These are phyloP conservation scores for Frieseomelitta varia DNA, from an alignment of 1,140 invertebrate species.

Conservation along the genomic window DNA sequence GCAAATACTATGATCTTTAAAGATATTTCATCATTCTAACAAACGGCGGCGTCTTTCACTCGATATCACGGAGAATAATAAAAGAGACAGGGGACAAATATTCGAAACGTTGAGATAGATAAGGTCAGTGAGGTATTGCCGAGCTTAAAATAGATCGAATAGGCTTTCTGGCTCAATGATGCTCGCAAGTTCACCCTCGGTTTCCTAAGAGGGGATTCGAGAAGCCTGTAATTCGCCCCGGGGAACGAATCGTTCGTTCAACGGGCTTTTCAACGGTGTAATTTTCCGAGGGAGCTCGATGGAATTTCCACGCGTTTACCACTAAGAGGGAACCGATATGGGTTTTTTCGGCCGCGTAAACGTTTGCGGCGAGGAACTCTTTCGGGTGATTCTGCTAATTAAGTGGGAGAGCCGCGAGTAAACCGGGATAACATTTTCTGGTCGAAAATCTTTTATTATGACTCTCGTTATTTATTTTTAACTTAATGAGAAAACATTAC, in stretches of 20 bases:
- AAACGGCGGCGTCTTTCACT: neutral
- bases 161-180: slow-evolving; percentile 14
- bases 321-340: neutral
- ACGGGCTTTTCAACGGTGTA: neutral
- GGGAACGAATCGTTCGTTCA: slow-evolving; percentile 25
- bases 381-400: neutral
- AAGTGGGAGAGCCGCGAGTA: neutral
- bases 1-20: too few species aligned
- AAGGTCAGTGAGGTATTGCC: neutral
- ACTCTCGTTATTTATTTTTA: too few species aligned
- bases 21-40: too few species aligned
- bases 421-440: neutral
- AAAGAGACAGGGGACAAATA: neutral
- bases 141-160: slow-evolving; percentile 13
- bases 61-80: fast-evolving
- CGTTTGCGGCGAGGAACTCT: neutral
- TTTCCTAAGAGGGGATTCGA: slow-evolving; percentile 39
- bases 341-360: neutral
- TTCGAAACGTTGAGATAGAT: neutral
- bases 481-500: too few species aligned
- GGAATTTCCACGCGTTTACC: slow-evolving; percentile 11
- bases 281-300: neutral
- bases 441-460: neutral
- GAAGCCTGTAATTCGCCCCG: slow-evolving; percentile 30
- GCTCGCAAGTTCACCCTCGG: slow-evolving; percentile 13